phyloP scores from a whole-genome alignment of 2,113 vertebrate species.

The Paracanthobrama guichenoti region DNA sequence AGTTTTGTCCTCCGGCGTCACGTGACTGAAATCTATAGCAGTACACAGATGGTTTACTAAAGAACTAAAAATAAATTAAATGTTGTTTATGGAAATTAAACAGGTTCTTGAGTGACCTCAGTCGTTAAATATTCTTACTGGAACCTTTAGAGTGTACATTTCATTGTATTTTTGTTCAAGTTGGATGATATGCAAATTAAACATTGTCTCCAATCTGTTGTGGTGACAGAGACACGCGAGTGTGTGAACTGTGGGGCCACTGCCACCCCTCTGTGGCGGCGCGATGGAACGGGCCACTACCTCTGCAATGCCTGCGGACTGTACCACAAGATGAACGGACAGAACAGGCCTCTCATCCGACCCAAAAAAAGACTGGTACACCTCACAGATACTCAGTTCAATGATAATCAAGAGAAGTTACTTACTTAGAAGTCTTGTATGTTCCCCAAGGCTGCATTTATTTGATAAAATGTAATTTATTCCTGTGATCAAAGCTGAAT shows the following conservation, averaged over 20 bases:
- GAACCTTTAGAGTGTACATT: neutral
- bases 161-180: neutral
- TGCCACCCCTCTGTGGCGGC: conserved; percentile 81
- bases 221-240: conserved; percentile 74
- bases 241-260: conserved; percentile 82
- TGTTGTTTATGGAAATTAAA: too few species aligned
- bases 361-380: conserved; percentile 82
- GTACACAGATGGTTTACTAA: neutral
- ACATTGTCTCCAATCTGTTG: neutral
- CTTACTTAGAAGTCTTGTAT: neutral
- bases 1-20: too few species aligned
- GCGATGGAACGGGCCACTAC: conserved; percentile 79
- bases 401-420: neutral
- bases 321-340: conserved; percentile 81
- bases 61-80: neutral
- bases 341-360: conserved; percentile 82
- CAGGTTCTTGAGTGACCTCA: too few species aligned
- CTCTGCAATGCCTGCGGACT: conserved; percentile 84
- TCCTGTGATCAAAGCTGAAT: neutral
- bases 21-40: neutral
- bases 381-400: neutral
- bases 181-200: neutral
- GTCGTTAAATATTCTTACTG: neutral
- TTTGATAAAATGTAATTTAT: neutral
- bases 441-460: neutral